Evolutionary conservation across 2,113 vertebrate genomes (phyloP).

Genomic region (Pandion haliaetus): DNA sequence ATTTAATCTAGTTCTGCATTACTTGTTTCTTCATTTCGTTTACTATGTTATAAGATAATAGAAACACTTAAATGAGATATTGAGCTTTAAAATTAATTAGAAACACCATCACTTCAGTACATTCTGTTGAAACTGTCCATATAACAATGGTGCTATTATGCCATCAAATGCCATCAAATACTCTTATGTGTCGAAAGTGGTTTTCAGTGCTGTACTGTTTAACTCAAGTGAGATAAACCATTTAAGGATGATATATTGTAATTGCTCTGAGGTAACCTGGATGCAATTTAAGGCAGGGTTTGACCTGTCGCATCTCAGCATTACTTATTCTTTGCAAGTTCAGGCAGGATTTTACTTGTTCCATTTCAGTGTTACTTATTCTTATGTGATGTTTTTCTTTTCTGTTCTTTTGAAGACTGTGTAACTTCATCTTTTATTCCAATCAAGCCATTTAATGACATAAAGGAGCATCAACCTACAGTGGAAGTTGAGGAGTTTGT

Average conservation of each 20-base stretch:
- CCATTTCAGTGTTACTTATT: too few species aligned
- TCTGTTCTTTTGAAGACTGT: conserved; percentile 83
- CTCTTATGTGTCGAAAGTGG: neutral
- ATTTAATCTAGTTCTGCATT: neutral
- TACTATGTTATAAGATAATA: neutral
- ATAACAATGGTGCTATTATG: neutral
- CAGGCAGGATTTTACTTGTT: too few species aligned
- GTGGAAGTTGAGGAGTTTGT: conserved; percentile 96
- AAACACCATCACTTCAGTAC: neutral
- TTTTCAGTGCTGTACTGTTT: neutral
- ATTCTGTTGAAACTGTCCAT: neutral
- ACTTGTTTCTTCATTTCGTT: neutral
- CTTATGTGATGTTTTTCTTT: conserved; percentile 35
- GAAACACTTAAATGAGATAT: neutral
- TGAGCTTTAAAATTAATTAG: conserved; percentile 4
- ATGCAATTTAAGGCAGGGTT: neutral
- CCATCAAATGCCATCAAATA: neutral
- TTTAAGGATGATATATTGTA: neutral
- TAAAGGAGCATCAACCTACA: conserved; percentile 80
- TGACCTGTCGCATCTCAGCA: neutral
- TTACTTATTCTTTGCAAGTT: neutral
- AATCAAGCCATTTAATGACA: conserved; percentile 90
- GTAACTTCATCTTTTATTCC: conserved; percentile 94
- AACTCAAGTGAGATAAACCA: neutral
- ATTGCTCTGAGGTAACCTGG: neutral